Percentiles rank a stretch among this genome's conserved stretches.
Evolutionary conservation across 2,113 vertebrate genomes (phyloP).

Genomic region (Lamprologus lemairii): DNA sequence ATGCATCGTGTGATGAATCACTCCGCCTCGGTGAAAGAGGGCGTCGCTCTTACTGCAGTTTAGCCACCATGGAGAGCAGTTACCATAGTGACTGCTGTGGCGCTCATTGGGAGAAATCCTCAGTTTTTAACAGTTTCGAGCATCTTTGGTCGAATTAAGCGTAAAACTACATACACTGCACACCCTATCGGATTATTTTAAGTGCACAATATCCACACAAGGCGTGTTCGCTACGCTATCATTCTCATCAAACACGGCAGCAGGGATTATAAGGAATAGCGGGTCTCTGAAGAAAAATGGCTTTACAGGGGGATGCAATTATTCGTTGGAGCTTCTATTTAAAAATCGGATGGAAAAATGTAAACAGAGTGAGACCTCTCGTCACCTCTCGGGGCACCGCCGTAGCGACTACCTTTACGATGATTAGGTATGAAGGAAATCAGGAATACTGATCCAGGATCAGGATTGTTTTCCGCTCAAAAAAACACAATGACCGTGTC

Average conservation of each 20-base stretch:
- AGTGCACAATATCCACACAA: neutral
- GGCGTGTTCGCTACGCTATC: neutral
- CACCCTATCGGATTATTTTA: neutral
- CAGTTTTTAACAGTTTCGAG: neutral
- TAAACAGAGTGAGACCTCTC: constrained; percentile 33
- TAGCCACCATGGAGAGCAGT: neutral
- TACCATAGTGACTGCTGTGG: constrained; percentile 31
- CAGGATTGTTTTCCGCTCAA: constrained; percentile 51
- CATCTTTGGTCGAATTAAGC: neutral
- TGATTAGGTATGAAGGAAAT: constrained; percentile 36
- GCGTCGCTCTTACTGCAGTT: constrained; percentile 29
- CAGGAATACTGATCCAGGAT: constrained; percentile 42
- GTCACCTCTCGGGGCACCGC: constrained; percentile 3
- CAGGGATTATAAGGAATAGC: neutral
- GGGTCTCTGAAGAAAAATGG: neutral
- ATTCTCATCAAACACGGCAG: neutral
- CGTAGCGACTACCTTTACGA: constrained; percentile 36
- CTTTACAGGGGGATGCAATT: neutral
- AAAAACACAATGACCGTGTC: neutral
- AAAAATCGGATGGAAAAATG: neutral
- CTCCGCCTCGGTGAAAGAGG: constrained; percentile 11
- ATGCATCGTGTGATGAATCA: neutral
- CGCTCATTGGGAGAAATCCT: neutral
- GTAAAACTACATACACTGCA: neutral
- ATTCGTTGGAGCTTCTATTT: neutral